Evolutionary conservation across 2,797 vertebrate genomes (phyloP), one percentile per base, ranked within the genome.

Genomic region (Tolypeutes matacus): DNA sequence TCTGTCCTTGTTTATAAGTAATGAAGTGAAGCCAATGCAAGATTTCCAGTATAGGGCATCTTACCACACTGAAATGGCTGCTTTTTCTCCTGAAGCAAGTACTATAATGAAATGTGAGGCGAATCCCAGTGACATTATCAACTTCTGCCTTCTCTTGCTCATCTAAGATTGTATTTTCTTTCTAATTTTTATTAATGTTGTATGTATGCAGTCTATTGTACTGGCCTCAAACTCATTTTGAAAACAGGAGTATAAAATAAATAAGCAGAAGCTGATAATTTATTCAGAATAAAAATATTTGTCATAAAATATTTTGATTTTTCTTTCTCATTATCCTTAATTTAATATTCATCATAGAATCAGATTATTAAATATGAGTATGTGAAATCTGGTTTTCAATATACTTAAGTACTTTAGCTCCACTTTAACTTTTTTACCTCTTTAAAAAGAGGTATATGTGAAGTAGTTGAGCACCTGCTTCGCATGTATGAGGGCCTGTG

Each of bases 301-400:
- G 65, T 21, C 86, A 46, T 65, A 49, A 67, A 78, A 72, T 64
- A 31, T 72, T 93, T 86, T 70, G 62, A 39, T 15, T 42, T 91
- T 82, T 70, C 31, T 29, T 94, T 86, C 42, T 13, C 9, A 51
- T 75, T 86, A 6, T 78, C 53, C 42, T 80, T 91, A 85, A 81
- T 87, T 91, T 93, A 85, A 80, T 67, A 15, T 93, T 83, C 20
- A 65, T 82, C 11, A 85, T 91, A 86, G 29, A 72, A 27, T n/a
- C 10, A 58, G 25, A 67, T 75, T 89, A 83, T 93, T 67, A 88
- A 77, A 31, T 67, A 27, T 77, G 20, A 82, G 27, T 90, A 17
- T 86, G 86, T 89, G 62, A 83, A 92, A 77, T 73, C 5, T 92
- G 77, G 15, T 87, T 96, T 88, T 95, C 21, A 12, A 69, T 49